These are phyloP conservation scores for Aleadryas rufinucha DNA, from an alignment of 2,113 vertebrate species.

Conservation along the genomic window DNA sequence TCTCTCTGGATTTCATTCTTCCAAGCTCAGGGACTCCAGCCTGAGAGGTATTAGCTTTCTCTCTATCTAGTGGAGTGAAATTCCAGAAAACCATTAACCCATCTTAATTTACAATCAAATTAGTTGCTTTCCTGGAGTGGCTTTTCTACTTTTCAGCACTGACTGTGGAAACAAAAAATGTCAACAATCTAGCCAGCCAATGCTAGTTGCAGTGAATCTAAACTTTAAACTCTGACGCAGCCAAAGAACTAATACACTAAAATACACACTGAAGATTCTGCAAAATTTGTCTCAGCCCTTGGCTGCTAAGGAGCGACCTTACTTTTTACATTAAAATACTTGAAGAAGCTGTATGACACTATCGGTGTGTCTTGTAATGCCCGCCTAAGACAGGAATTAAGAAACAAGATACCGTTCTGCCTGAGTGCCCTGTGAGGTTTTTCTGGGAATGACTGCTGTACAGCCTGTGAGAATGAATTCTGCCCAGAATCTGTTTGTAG, in stretches of 20 bases:
- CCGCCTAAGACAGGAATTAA: background rate
- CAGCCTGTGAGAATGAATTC: background rate
- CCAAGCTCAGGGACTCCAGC: background rate
- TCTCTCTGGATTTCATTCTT: background rate
- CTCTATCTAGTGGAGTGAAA: background rate
- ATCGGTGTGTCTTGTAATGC: background rate
- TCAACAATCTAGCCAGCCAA: background rate
- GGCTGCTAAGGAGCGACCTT: background rate
- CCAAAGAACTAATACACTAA: background rate
- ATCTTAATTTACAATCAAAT: background rate
- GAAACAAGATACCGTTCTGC: background rate
- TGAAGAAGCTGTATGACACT: background rate
- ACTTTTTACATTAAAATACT: background rate
- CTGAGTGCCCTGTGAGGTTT: background rate
- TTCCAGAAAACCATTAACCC: background rate
- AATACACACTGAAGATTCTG: background rate
- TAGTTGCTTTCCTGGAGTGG: background rate
- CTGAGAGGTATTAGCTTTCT: background rate
- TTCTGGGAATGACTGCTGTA: background rate
- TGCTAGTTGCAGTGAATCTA: background rate
- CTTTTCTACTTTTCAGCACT: background rate
- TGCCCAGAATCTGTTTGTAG: background rate
- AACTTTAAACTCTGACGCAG: background rate
- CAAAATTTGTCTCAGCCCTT: background rate
- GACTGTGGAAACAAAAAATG: background rate